These are phyloP conservation scores for Desoria tigrina DNA, from an alignment of 2,888 invertebrate species.

Conservation along the genomic window DNA sequence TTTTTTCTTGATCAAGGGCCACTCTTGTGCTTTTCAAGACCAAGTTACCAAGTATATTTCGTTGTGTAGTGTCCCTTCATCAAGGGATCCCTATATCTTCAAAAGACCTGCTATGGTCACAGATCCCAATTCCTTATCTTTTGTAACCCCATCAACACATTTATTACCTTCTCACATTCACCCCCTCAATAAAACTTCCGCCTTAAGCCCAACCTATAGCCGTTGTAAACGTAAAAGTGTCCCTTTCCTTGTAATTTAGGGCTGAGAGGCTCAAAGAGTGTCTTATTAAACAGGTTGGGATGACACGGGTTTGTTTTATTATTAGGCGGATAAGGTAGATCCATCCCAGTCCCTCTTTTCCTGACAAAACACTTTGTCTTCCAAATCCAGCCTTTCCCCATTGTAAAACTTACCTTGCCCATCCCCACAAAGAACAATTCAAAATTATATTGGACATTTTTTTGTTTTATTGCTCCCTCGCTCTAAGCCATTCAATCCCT, in stretches of 20 bases:
- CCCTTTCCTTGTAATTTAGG: conserved; percentile 15
- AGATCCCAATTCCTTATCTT: neutral
- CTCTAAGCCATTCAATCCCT: too few species aligned
- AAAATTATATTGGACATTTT: conserved; percentile 11
- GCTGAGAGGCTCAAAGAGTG: neutral
- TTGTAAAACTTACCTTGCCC: conserved; percentile 11
- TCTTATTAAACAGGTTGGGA: conserved; percentile 12
- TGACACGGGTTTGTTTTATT: conserved; percentile 14
- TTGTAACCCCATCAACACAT: conserved; percentile 17
- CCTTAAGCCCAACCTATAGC: neutral
- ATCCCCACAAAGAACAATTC: neutral
- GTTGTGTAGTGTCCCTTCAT: too few species aligned
- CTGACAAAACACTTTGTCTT: conserved; percentile 1
- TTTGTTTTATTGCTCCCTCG: conserved; percentile 6
- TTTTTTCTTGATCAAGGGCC: too few species aligned
- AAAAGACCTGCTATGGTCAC: too few species aligned
- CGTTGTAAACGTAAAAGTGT: conserved; percentile 15
- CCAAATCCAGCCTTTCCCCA: neutral
- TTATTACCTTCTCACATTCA: conserved; percentile 13
- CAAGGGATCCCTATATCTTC: too few species aligned
- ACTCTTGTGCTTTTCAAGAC: too few species aligned
- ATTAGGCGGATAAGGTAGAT: conserved; percentile 1
- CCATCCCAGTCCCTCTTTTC: neutral
- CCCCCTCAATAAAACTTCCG: conserved; percentile 16
- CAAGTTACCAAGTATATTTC: too few species aligned